Conservation (phyloP, 2,113 vertebrate genomes). For the Triplophysa dalaica region DNA sequence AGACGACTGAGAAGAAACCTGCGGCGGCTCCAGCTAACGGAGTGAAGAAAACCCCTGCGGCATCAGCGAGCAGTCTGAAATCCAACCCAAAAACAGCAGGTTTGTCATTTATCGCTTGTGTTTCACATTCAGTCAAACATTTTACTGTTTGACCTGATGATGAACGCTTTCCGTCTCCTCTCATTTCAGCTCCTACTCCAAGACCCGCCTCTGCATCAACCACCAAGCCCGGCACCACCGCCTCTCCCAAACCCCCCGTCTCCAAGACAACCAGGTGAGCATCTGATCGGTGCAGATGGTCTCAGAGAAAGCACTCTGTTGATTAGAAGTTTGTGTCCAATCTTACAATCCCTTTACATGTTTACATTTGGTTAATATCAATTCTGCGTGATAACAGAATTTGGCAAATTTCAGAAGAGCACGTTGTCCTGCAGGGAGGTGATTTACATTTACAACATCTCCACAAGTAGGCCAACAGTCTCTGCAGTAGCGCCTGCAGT, state of each 20-base stretch:
- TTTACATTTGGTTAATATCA: no score
- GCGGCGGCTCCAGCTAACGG: constrained; percentile 45
- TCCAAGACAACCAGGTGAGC: constrained; percentile 76
- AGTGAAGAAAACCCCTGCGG: constrained; percentile 62
- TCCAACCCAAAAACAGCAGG: constrained; percentile 69
- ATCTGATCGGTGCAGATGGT: constrained; percentile 43
- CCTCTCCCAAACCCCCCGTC: constrained; percentile 61
- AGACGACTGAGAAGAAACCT: constrained; percentile 70
- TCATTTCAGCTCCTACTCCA: constrained; percentile 54
- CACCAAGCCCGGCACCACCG: constrained; percentile 56
- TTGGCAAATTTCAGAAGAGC: neutral
- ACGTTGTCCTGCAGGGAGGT: constrained; percentile 54
- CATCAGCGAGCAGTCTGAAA: constrained; percentile 64
- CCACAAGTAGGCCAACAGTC: constrained; percentile 57
- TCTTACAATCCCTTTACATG: neutral
- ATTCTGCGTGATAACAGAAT: no score
- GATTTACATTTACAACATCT: neutral
- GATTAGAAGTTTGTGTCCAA: constrained; percentile 1
- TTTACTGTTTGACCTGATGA: constrained; percentile 5
- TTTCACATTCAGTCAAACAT: no score
- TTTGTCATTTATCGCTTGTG: constrained; percentile 43
- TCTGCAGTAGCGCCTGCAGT: constrained; percentile 51
- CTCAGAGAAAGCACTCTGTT: constrained; percentile 18
- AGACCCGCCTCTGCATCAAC: constrained; percentile 60
- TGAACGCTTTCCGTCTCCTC: constrained; percentile 24